phyloP scores from a whole-genome alignment of 2,888 invertebrate species.

The Keiferia lycopersicella region DNA sequence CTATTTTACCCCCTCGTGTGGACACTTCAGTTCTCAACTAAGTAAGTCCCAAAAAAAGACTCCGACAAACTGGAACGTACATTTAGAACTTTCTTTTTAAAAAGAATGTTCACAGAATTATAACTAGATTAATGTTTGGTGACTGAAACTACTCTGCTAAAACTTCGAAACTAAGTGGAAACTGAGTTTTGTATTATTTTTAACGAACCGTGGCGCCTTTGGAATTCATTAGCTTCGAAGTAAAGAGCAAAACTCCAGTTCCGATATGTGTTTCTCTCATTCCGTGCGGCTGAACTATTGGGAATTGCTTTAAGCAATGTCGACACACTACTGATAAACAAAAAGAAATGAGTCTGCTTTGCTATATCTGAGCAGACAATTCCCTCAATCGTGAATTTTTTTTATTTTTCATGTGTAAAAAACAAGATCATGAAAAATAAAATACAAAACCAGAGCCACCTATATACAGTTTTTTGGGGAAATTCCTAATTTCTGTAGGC shows the following conservation, averaged over 20 bases:
- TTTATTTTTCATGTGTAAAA: too few relatives aligned
- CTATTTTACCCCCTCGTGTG: background rate
- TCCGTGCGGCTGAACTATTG: slow-evolving; percentile 13
- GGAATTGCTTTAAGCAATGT: slow-evolving; percentile 14
- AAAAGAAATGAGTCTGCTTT: too few relatives aligned
- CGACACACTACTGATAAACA: background rate
- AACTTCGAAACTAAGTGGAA: slow-evolving; percentile 65
- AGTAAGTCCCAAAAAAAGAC: slow-evolving; percentile 13
- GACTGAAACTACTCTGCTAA: slow-evolving; percentile 67
- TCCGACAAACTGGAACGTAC: slow-evolving; percentile 13
- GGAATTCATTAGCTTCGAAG: slow-evolving; percentile 73
- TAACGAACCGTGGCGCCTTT: slow-evolving; percentile 67
- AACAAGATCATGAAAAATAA: too few relatives aligned
- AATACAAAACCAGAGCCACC: too few relatives aligned
- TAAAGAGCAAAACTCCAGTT: slow-evolving; percentile 54
- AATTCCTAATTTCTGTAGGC: too few relatives aligned
- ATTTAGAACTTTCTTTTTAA: slow-evolving; percentile 27
- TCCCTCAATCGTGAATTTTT: too few relatives aligned
- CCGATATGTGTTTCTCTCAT: slow-evolving; percentile 52
- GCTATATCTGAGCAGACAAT: too few relatives aligned
- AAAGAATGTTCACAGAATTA: slow-evolving; percentile 47
- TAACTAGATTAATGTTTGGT: slow-evolving; percentile 76
- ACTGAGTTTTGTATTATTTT: slow-evolving; percentile 74
- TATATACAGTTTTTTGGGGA: too few relatives aligned
- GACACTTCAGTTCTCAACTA: slow-evolving; percentile 6